Evolutionary conservation across 1,140 invertebrate genomes (phyloP).

Genomic region (Chlorops oryzae): DNA sequence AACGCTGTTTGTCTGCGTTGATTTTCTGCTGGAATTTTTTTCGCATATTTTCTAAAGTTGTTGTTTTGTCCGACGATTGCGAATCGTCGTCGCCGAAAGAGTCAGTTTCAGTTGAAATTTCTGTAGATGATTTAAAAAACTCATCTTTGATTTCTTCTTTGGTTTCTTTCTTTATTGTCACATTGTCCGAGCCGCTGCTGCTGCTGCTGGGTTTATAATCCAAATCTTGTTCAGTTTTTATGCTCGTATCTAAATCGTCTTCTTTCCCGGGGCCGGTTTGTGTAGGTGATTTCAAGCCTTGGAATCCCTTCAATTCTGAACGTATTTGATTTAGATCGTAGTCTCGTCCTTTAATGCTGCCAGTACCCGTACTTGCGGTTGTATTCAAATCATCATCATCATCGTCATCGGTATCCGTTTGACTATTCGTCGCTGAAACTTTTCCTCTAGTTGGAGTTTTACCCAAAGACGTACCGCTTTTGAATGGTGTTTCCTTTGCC

Average conservation of each 20-base stretch:
- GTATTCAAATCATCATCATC: conserved; percentile 43
- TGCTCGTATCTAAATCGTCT: conserved; percentile 26
- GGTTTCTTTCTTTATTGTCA: conserved; percentile 22
- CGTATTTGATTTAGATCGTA: conserved; percentile 78
- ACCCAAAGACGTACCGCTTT: conserved; percentile 12
- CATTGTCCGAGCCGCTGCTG: conserved; percentile 1
- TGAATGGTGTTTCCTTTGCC: conserved; percentile 7
- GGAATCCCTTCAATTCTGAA: conserved; percentile 73
- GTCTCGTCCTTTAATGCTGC: conserved; percentile 58
- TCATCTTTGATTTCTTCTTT: conserved; percentile 24
- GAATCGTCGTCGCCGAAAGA: conserved; percentile 44
- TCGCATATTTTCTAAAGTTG: conserved; percentile 22
- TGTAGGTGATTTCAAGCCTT: conserved; percentile 30
- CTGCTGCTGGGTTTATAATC: conserved; percentile 1
- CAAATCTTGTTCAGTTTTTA: conserved; percentile 18
- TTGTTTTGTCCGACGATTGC: conserved; percentile 38
- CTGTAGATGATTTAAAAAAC: conserved; percentile 31
- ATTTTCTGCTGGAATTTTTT: conserved; percentile 22
- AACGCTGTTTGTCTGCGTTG: conserved; percentile 16
- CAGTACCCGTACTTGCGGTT: conserved; percentile 14
- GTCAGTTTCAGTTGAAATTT: conserved; percentile 40
- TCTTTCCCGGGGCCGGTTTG: conserved; percentile 15
- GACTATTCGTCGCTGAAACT: conserved; percentile 16
- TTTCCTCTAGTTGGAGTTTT: conserved; percentile 41
- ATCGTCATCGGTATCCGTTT: conserved; percentile 42